These are phyloP conservation scores for Chrysaora quinquecirrha DNA, from an alignment of 30 jellyfish, hydroid and myxozoan species.

Conservation along the genomic window DNA sequence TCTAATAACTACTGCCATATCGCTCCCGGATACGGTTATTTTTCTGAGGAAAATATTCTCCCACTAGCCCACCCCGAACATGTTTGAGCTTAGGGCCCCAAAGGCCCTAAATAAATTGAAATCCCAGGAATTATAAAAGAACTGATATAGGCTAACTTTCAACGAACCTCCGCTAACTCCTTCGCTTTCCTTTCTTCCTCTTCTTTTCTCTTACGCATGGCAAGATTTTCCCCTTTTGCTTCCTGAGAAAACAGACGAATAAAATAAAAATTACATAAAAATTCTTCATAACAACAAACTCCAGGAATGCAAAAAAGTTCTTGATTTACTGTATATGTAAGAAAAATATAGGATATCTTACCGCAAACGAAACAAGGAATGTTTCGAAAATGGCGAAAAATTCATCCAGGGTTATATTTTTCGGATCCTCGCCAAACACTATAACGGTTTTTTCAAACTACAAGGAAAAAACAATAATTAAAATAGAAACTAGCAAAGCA, in stretches of 20 bases:
- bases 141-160: too few species aligned
- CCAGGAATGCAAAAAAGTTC: too few species aligned
- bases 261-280: too few species aligned
- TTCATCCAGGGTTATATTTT: constrained; percentile 67
- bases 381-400: constrained; percentile 85
- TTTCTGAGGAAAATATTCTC: too few species aligned
- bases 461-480: background rate
- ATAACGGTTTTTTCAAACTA: constrained; percentile 82
- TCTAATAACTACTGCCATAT: too few species aligned
- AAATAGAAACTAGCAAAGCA: too few species aligned
- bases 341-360: constrained; percentile 12
- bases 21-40: too few species aligned
- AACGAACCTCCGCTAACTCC: constrained; percentile 82
- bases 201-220: constrained; percentile 76
- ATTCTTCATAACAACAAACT: background rate
- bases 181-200: constrained; percentile 91
- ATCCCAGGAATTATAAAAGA: too few species aligned
- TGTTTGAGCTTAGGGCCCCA: too few species aligned
- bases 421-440: constrained; percentile 90
- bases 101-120: too few species aligned
- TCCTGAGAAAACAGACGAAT: constrained; percentile 59
- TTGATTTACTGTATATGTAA: too few species aligned
- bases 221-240: constrained; percentile 88
- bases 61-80: too few species aligned
- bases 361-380: constrained; percentile 83